A percentile compares a stretch with the other conserved stretches of the same genome.
These are phyloP conservation scores for Tenthredo scrophulariae DNA, from an alignment of 2,888 invertebrate species.

Conservation along the genomic window DNA sequence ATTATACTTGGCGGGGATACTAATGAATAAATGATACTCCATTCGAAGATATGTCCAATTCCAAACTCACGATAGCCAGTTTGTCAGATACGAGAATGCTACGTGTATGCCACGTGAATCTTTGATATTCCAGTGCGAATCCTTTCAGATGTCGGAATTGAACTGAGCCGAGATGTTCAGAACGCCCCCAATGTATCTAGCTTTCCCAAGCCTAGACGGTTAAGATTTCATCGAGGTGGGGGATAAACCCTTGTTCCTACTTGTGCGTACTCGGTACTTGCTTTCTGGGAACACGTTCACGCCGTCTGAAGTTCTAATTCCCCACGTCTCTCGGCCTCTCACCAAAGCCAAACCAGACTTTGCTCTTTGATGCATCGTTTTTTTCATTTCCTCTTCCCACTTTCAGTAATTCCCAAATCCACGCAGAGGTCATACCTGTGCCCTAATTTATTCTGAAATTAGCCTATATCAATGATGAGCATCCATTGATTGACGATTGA, in stretches of 20 bases:
- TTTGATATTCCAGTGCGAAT: conserved; percentile 38
- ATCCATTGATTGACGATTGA: background rate
- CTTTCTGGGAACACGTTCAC: conserved; percentile 51
- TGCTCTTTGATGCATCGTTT: background rate
- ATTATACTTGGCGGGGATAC: conserved; percentile 24
- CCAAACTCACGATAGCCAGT: background rate
- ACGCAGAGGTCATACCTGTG: background rate
- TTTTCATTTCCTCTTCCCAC: background rate
- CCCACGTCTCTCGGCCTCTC: conserved; percentile 32
- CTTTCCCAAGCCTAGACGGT: conserved; percentile 66
- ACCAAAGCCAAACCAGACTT: background rate
- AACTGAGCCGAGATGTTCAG: conserved; percentile 72
- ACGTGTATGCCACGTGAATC: conserved; percentile 29
- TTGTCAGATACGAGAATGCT: background rate
- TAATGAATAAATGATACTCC: background rate
- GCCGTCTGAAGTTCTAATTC: conserved; percentile 44
- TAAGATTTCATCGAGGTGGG: conserved; percentile 66
- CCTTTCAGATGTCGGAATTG: conserved; percentile 71
- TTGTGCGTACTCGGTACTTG: conserved; percentile 56
- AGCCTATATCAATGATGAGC: background rate
- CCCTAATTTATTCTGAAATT: background rate
- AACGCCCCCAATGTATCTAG: conserved; percentile 70
- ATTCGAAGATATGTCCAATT: background rate
- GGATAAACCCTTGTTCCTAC: conserved; percentile 71
- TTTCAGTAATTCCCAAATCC: background rate